Percentiles rank a stretch among this genome's conserved stretches.
Evolutionary conservation across 2,797 vertebrate species (phyloP).

Genomic region (Iguana delicatissima): DNA sequence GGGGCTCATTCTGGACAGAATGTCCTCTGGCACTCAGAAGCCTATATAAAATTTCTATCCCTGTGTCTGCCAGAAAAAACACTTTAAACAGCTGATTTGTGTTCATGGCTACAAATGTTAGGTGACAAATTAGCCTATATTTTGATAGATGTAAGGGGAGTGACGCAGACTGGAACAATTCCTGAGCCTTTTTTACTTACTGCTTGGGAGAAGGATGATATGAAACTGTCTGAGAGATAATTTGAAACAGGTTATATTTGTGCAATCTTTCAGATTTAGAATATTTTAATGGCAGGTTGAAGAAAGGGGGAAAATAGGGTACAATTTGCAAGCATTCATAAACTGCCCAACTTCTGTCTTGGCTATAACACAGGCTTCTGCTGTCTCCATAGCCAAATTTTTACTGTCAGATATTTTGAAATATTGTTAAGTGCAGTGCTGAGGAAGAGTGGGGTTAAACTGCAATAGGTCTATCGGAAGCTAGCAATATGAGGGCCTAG

Average conservation of each 20-base stretch:
- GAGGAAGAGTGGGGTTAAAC: background rate
- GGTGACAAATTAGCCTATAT: background rate
- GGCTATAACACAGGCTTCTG: background rate
- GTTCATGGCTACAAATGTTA: background rate
- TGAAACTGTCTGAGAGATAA: slow-evolving; percentile 9
- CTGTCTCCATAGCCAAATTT: background rate
- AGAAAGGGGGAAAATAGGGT: background rate
- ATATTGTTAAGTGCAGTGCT: background rate
- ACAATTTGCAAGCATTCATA: background rate
- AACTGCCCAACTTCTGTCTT: background rate
- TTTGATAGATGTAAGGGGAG: background rate
- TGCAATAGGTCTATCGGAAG: background rate
- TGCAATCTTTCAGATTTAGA: background rate
- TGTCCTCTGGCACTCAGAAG: background rate
- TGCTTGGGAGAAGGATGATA: background rate
- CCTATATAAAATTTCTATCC: background rate
- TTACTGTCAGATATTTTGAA: background rate
- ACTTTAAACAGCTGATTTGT: background rate
- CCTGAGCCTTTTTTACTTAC: background rate
- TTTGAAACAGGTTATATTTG: slow-evolving; percentile 15
- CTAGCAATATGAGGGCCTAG: background rate
- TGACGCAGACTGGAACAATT: background rate
- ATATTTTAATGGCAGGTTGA: background rate
- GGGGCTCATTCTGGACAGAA: background rate
- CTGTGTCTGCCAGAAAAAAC: background rate